Conservation (phyloP, 2,113 vertebrate genomes). For the Centrocercus urophasianus region DNA sequence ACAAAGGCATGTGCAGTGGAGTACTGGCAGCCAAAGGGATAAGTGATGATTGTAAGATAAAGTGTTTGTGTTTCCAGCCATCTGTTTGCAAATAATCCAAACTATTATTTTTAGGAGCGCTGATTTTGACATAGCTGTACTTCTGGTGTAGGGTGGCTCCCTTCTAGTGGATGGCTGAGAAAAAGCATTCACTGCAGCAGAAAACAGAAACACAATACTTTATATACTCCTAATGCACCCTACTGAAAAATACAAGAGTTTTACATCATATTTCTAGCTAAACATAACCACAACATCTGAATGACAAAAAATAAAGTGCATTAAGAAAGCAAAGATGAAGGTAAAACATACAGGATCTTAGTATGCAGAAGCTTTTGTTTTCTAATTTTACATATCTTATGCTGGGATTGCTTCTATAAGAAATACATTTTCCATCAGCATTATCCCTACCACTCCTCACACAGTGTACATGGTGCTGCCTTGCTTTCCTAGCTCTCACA, state of each 20-base stretch:
- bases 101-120: slow-evolving; percentile 43
- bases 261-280: not conserved
- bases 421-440: not conserved
- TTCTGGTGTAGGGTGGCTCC: not conserved
- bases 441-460: not conserved
- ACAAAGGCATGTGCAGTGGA: slow-evolving; percentile 12
- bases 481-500: not conserved
- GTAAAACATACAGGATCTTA: not conserved
- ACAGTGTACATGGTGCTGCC: not conserved
- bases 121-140: not conserved
- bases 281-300: not conserved
- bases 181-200: not conserved
- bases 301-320: not conserved
- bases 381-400: not conserved
- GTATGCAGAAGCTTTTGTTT: not conserved
- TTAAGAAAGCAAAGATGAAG: not conserved
- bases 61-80: slow-evolving; percentile 51
- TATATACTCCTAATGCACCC: not conserved
- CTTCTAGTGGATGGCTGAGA: not conserved
- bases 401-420: not conserved
- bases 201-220: not conserved
- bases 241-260: not conserved
- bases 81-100: slow-evolving; percentile 68
- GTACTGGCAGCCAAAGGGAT: slow-evolving; percentile 54
- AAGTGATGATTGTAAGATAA: slow-evolving; percentile 49